Conservation (phyloP, 2,797 vertebrate genomes). For the Syncerus caffer region DNA sequence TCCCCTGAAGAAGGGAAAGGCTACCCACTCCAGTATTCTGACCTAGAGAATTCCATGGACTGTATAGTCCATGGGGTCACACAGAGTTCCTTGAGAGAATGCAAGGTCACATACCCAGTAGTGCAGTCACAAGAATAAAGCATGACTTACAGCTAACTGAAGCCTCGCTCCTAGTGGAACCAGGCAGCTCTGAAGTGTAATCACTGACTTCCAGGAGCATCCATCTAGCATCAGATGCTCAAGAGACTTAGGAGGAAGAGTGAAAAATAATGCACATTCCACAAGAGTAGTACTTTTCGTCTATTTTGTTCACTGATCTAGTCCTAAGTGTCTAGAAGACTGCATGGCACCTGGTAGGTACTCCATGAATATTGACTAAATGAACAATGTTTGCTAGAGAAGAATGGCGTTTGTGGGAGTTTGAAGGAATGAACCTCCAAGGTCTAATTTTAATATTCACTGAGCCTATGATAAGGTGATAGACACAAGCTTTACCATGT, state of each 20-base stretch:
- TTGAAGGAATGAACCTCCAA: background rate
- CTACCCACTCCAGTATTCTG: background rate
- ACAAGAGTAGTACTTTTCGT: background rate
- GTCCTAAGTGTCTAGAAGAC: background rate
- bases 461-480: background rate
- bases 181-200: background rate
- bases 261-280: background rate
- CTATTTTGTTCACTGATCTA: background rate
- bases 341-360: background rate
- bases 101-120: background rate
- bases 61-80: background rate
- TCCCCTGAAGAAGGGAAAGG: background rate
- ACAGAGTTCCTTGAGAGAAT: background rate
- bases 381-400: background rate
- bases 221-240: background rate
- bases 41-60: background rate
- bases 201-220: background rate
- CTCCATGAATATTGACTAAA: background rate
- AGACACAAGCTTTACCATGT: background rate
- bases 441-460: background rate
- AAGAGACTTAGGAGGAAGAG: background rate
- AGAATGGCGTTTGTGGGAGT: background rate
- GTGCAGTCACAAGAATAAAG: background rate
- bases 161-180: background rate
- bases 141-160: too few species aligned